Evolutionary conservation across 2,888 invertebrate species (phyloP), one percentile per base, ranked within the genome.

Genomic region (Polietes domitor): DNA sequence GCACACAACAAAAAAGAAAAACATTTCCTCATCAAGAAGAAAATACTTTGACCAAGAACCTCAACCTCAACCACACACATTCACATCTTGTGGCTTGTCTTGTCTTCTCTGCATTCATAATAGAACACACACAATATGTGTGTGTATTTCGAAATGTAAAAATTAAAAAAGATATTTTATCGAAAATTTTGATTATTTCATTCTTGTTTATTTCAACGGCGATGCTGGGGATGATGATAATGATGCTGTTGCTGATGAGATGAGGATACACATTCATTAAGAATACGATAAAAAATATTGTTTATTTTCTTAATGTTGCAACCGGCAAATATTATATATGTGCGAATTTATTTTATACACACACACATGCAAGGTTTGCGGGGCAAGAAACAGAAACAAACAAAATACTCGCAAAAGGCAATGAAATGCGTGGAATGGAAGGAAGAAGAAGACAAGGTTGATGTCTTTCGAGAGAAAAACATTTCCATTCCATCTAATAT

Each of bases 11-110:
- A 61, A 63, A 63, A 63, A 63, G 5, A 24, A 63, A 32, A 37
- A 21, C 65, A 41, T 65, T 65, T 65, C 65, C 65, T 65, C 65
- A 65, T 65, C 65, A 19, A 65, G 17, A 63, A n/a, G 19, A 37
- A 65, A 41, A 37, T n/a, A 15, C 37, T 65, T 65, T 41, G 37
- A 41, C 65, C 32, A 65, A 65, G 65, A 65, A 65, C 17, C 37
- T 41, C 41, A 32, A 9, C 4, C 9, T 32, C 9, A 32, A 6
- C n/a, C n/a, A n/a, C n/a, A n/a, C n/a, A n/a, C n/a, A n/a, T n/a
- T n/a, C n/a, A n/a, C n/a, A n/a, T n/a, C n/a, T n/a, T n/a, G n/a
- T n/a, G n/a, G n/a, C n/a, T n/a, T n/a, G n/a, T n/a, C n/a, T n/a
- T n/a, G n/a, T n/a, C n/a, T n/a, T n/a, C n/a, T n/a, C n/a, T n/a